Conservation (phyloP, 2,888 invertebrate species). For the Mythimna pallens region DNA sequence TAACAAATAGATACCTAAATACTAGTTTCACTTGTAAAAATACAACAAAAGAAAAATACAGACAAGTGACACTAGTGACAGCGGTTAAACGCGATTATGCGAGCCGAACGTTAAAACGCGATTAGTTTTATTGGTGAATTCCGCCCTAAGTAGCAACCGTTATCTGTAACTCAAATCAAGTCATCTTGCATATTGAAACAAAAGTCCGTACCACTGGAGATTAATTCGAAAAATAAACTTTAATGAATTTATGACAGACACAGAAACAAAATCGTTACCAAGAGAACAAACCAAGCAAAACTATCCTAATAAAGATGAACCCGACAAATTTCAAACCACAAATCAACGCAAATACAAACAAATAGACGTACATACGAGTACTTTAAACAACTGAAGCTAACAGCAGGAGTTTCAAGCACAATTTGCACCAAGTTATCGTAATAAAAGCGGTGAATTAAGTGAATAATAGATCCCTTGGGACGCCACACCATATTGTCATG, state of each 20-base stretch:
- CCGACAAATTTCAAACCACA: constrained; percentile 25
- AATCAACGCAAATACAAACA: constrained; percentile 35
- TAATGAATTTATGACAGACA: constrained; percentile 4
- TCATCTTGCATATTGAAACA: no score
- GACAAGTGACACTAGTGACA: no score
- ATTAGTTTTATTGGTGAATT: no score
- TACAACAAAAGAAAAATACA: no score
- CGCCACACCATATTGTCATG: constrained; percentile 55
- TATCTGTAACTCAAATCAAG: no score
- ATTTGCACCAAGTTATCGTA: constrained; percentile 35
- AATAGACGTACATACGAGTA: constrained; percentile 3
- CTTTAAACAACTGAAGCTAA: constrained; percentile 41
- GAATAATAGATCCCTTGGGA: constrained; percentile 62
- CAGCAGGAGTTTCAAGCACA: constrained; percentile 36
- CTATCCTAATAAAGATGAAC: constrained; percentile 26
- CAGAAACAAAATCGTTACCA: constrained; percentile 7
- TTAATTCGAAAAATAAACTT: background rate
- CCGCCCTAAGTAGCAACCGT: no score
- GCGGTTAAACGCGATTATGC: no score
- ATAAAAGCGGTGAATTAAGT: constrained; percentile 59
- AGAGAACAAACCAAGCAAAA: constrained; percentile 9
- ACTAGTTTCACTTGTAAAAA: no score
- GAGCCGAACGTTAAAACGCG: no score
- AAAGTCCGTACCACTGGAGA: background rate
- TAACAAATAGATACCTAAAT: no score